Percentiles rank a stretch among this genome's conserved stretches.
Evolutionary conservation across 2,797 vertebrate genomes (phyloP).

Genomic region (Premnoplex brunnescens): DNA sequence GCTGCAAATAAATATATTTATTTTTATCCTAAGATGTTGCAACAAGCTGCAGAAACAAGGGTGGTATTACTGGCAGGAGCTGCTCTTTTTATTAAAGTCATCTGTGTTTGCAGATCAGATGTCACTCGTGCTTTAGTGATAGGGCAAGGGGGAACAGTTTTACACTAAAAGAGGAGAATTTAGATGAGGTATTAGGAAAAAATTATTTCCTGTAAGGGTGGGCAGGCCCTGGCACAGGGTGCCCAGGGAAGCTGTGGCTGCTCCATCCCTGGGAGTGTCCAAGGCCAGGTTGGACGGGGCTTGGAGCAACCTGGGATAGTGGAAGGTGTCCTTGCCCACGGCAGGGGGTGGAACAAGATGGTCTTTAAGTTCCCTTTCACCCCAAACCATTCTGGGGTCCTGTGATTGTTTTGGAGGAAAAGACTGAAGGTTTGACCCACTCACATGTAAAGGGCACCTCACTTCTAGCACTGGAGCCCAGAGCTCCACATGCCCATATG

Average conservation of each 20-base stretch:
- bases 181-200: neutral
- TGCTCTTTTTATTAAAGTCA: neutral
- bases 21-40: neutral
- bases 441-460: neutral
- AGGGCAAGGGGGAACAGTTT: neutral
- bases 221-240: neutral
- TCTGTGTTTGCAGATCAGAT: neutral
- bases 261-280: neutral
- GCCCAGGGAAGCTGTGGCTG: neutral
- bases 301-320: neutral
- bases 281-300: neutral
- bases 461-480: neutral
- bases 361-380: neutral
- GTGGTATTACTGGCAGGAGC: neutral
- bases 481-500: accelerated
- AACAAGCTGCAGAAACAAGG: neutral
- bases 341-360: neutral
- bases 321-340: neutral
- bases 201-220: neutral
- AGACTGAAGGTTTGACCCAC: neutral
- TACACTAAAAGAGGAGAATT: neutral
- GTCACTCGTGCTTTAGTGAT: neutral
- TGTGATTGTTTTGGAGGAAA: neutral
- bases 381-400: neutral
- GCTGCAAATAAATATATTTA: neutral